These are phyloP conservation scores for Campoplex nolae DNA, from an alignment of 2,888 invertebrate species.

Conservation along the genomic window DNA sequence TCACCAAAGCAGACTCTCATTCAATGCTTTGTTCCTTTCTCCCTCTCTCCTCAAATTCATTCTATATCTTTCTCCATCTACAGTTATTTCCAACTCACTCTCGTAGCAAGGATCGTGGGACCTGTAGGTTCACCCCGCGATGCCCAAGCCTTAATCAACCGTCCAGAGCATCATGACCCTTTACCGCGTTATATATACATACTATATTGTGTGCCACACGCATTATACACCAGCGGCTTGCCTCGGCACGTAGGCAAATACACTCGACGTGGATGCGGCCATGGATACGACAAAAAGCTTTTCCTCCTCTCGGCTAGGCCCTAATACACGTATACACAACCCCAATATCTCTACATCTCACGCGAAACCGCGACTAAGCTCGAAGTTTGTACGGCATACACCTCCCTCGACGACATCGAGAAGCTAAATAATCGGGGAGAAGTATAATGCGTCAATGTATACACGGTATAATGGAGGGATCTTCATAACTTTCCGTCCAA, in stretches of 20 bases:
- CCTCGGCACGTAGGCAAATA: conserved; percentile 77
- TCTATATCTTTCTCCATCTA: conserved; percentile 21
- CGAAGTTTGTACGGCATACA: conserved; percentile 50
- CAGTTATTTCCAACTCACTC: conserved; percentile 34
- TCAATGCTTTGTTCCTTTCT: conserved; percentile 34
- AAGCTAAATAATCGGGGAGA: conserved; percentile 51
- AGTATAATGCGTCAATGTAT: conserved; percentile 1
- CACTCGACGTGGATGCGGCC: conserved; percentile 68
- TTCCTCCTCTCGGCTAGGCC: conserved; percentile 44
- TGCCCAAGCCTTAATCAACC: conserved; percentile 63
- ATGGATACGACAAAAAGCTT: conserved; percentile 72
- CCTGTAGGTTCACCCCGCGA: conserved; percentile 57
- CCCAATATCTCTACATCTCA: conserved; percentile 10
- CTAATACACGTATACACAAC: conserved; percentile 28
- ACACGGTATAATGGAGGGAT: conserved; percentile 3
- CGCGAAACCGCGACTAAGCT: conserved; percentile 44
- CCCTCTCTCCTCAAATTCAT: conserved; percentile 14
- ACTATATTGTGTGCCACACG: conserved; percentile 59
- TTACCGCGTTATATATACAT: conserved; percentile 24
- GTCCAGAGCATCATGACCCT: conserved; percentile 54
- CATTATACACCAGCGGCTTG: conserved; percentile 76
- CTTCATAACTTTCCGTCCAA: neutral
- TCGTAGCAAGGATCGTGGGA: conserved; percentile 59
- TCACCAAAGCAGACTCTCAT: conserved; percentile 48
- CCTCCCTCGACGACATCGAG: conserved; percentile 40